Evolutionary conservation across 2,888 invertebrate genomes (phyloP).

Genomic region (Drosophila birchii): DNA sequence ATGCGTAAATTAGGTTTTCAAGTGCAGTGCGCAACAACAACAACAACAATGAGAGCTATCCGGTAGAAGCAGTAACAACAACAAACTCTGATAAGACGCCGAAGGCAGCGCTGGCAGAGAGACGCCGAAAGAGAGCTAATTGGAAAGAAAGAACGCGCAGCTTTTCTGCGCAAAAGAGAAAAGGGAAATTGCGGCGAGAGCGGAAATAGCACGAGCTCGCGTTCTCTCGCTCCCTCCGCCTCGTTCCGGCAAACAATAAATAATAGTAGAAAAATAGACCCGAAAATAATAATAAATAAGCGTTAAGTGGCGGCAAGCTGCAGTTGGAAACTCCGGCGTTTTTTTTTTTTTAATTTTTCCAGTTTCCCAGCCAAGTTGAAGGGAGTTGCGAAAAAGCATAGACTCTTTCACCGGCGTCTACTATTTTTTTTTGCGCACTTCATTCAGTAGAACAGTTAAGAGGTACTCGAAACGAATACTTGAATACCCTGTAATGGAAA

Average conservation of each 20-base stretch:
- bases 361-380: neutral
- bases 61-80: constrained; percentile 19
- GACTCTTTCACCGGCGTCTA: constrained; percentile 27
- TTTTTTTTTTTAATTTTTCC: neutral
- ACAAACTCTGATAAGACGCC: constrained; percentile 42
- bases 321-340: neutral
- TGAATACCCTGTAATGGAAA: neutral
- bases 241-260: constrained; percentile 37
- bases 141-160: constrained; percentile 61
- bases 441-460: constrained; percentile 52
- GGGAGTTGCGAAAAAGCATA: neutral
- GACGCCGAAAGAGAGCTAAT: constrained; percentile 24
- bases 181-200: constrained; percentile 10
- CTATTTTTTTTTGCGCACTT: constrained; percentile 68
- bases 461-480: neutral
- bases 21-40: constrained; percentile 72
- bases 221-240: neutral
- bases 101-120: constrained; percentile 11
- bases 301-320: neutral
- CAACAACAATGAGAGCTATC: constrained; percentile 14
- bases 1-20: constrained; percentile 73
- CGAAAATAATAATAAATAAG: constrained; percentile 30
- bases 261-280: constrained; percentile 28
- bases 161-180: constrained; percentile 66
- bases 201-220: constrained; percentile 1